phyloP scores from a whole-genome alignment of 2,113 vertebrate genomes.

The Colius striatus region DNA sequence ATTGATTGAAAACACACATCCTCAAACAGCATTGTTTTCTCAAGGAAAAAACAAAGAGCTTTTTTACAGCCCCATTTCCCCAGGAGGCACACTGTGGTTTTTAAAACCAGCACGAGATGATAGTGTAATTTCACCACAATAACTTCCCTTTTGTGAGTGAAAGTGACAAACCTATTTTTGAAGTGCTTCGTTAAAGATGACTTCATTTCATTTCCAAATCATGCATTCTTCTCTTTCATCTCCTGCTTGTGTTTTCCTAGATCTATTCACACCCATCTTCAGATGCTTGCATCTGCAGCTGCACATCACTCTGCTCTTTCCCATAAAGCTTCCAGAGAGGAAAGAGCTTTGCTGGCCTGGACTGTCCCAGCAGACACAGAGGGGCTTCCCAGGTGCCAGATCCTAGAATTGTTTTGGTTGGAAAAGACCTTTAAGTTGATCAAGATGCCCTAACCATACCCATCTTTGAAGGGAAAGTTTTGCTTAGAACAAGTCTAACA shows the following conservation, averaged over 20 bases:
- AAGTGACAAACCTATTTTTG: slow-evolving; percentile 45
- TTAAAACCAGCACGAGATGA: slow-evolving; percentile 35
- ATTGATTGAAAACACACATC: slow-evolving; percentile 72
- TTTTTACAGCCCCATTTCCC: not conserved
- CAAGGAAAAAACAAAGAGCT: not conserved
- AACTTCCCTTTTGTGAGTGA: slow-evolving; percentile 44
- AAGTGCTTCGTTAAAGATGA: not conserved
- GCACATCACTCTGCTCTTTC: too few relatives aligned
- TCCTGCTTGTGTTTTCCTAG: not conserved
- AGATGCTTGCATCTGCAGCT: accelerated
- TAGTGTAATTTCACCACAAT: slow-evolving; percentile 43
- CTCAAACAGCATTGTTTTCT: not conserved
- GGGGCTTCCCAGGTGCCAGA: not conserved
- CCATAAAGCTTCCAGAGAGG: too few relatives aligned
- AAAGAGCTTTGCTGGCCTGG: accelerated
- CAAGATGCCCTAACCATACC: not conserved
- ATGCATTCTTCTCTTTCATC: not conserved
- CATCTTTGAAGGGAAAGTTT: not conserved
- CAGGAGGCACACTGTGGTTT: slow-evolving; percentile 16
- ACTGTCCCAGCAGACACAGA: accelerated
- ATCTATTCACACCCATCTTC: accelerated
- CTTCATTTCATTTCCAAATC: not conserved
- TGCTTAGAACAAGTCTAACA: not conserved
- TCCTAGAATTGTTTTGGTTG: too few relatives aligned
- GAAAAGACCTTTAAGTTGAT: too few relatives aligned